Base-by-base conservation (phyloP, 35 echinoderm and acorn worm genomes). In the Holothuria glaberrima region DNA sequence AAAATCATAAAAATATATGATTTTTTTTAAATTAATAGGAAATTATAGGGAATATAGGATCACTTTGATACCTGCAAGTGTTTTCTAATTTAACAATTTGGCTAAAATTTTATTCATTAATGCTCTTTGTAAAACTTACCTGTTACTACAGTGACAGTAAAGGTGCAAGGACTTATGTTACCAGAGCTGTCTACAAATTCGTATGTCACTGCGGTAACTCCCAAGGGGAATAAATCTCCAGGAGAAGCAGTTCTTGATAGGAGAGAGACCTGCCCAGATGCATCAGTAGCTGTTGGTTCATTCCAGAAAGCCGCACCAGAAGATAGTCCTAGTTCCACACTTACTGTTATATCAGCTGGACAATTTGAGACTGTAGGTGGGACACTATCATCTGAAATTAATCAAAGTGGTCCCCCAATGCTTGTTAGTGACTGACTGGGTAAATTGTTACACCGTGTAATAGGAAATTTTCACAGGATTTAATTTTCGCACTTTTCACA, bases 311-410 rank as follows among this genome's bases (percentile, higher is more conserved):
- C 74, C 1, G 41, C 22, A 12, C 30, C 74, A 34, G 24, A 2
- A 5, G 41, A 1, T 12, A 17, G 0, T 17, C 74, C 74, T 38
- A 78, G 22, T 78, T 78, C 74, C 0, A 78, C 41, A n/a, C 7
- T 34, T 2, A 25, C 44, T 25, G 12, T n/a, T 19, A 78, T 48
- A 22, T 38, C 44, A 7, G 28, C 21, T 12, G 74, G 74, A 48
- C 74, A 78, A 48, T 78, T 48, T n/a, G 31, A 38, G 74, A 78
- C 38, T 0, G 74, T 78, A 5, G 74, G 74, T 38, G 9, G 22
- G 21, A 34, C 27, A 4, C 9, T 78, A 22, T 78, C 74, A 6
- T 30, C 74, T 78, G 22, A 78, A 38, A 54, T 54, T 2, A 54
- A 46, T n/a, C 44, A 46, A 4, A 46, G 10, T 46, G 44, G 44